phyloP scores from a whole-genome alignment of 1,140 invertebrate genomes.

The Aphis gossypii region DNA sequence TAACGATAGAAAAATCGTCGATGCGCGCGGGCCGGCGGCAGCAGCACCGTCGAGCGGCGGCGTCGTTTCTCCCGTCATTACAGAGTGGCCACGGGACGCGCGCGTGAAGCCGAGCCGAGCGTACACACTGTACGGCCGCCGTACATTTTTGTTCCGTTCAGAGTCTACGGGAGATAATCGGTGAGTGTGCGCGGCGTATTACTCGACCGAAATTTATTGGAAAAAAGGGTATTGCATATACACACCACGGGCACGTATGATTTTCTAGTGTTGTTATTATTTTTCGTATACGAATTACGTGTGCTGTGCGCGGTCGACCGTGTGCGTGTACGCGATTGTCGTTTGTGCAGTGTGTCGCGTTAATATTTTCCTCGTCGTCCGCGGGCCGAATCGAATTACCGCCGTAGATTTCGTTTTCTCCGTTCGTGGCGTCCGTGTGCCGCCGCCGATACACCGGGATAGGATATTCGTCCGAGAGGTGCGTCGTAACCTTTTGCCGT shows the following conservation, averaged over 20 bases:
- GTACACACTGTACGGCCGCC: constrained; percentile 39
- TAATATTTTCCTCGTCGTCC: constrained; percentile 1
- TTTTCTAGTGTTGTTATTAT: constrained; percentile 57
- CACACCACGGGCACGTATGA: constrained; percentile 46
- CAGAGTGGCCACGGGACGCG: constrained; percentile 53
- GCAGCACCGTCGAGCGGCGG: constrained; percentile 26
- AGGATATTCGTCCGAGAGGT: constrained; percentile 31
- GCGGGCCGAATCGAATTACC: not conserved
- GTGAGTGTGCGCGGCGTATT: constrained; percentile 58
- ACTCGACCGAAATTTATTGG: constrained; percentile 56
- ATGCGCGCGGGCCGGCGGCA: not conserved
- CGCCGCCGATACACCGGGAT: constrained; percentile 8
- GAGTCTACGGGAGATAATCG: constrained; percentile 56
- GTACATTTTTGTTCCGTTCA: constrained; percentile 56
- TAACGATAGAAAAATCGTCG: not conserved
- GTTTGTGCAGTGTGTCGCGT: not conserved
- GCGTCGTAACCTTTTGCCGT: constrained; percentile 57
- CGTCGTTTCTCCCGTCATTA: constrained; percentile 24
- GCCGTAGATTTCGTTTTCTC: not conserved
- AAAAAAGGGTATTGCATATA: constrained; percentile 54
- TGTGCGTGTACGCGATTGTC: constrained; percentile 39
- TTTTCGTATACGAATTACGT: constrained; percentile 20
- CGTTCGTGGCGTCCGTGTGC: constrained; percentile 42
- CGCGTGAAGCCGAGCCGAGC: not conserved
- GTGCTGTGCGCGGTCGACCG: not conserved